phyloP scores from a whole-genome alignment of 2,888 invertebrate genomes.

The Neoitamus cyanurus region DNA sequence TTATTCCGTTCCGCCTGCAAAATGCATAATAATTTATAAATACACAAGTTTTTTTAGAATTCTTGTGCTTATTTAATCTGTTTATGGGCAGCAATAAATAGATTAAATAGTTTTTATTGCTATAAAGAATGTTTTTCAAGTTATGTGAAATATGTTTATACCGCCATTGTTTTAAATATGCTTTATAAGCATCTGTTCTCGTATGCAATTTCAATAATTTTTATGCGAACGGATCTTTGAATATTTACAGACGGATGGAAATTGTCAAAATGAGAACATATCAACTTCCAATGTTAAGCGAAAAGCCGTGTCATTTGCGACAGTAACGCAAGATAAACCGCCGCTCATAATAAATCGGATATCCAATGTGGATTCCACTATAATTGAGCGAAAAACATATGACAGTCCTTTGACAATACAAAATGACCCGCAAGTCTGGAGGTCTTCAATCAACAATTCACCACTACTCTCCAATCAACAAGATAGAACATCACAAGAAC shows the following conservation, averaged over 20 bases:
- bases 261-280: conserved; percentile 10
- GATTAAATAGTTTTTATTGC: neutral
- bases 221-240: neutral
- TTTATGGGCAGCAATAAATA: neutral
- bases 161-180: neutral
- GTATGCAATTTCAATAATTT: neutral
- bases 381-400: conserved; percentile 35
- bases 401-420: conserved; percentile 25
- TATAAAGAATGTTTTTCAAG: neutral
- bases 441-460: conserved; percentile 20
- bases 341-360: neutral
- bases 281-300: conserved; percentile 24
- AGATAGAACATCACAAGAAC: neutral
- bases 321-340: conserved; percentile 4
- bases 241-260: conserved; percentile 27
- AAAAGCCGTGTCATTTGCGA: conserved; percentile 33
- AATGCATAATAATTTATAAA: too few species aligned
- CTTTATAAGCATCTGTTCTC: neutral
- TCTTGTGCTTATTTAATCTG: neutral
- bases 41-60: neutral
- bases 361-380: neutral
- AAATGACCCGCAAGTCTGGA: conserved; percentile 12
- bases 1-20: too few species aligned
- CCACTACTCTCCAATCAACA: conserved; percentile 45
- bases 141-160: conserved; percentile 3